Base-by-base conservation (phyloP, 2,888 invertebrate genomes). In the Hirtodrosophila histrioides region DNA sequence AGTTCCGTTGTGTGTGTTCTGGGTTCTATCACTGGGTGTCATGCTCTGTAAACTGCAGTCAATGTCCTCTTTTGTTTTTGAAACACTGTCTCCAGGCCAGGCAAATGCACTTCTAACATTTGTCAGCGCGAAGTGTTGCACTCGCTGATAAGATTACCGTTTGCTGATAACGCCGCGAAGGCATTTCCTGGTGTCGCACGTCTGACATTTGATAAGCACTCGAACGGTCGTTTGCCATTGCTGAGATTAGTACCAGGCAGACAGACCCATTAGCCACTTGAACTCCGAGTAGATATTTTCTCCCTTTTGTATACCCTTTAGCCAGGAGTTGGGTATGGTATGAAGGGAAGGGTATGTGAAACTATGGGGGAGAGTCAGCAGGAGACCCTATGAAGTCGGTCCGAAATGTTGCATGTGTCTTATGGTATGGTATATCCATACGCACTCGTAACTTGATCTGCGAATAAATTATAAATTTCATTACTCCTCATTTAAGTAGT, bases 41-140 rank as follows among this genome's bases (percentile, higher is more conserved):
- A 67, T 65, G 76, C 81, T 70, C 74, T 56, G 70, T 50, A 69
- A 72, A 75, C 60, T 77, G 82, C 82, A 85, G 82, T 83, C 82
- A 83, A 82, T 83, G 82, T 82, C 82, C 82, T 75, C 82, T 75
- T 74, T 82, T 79, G 82, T 82, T 70, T 69, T 70, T 65, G 27
- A 63, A 67, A 62, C 68, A 45, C 44, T 33, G 63, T 68, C 43
- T 53, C 31, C 53, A 31, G 36, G 29, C 5, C 23, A 9, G 39
- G 8, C 63, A 62, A 68, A 70, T 70, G 75, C 82, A 82, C 69
- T 82, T 65, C 82, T 71, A 77, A 77, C 77, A 82, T 82, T 85
- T 85, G 82, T 74, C 78, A 82, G 77, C 66, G 62, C 60, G 55
- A 72, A 78, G 85, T 77, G 85, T 72, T 70, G 74, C 68, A 58